A percentile compares a stretch with the other conserved stretches of the same genome.
Evolutionary conservation across 1,140 invertebrate genomes (phyloP).

Genomic region (Sycobia sp.): DNA sequence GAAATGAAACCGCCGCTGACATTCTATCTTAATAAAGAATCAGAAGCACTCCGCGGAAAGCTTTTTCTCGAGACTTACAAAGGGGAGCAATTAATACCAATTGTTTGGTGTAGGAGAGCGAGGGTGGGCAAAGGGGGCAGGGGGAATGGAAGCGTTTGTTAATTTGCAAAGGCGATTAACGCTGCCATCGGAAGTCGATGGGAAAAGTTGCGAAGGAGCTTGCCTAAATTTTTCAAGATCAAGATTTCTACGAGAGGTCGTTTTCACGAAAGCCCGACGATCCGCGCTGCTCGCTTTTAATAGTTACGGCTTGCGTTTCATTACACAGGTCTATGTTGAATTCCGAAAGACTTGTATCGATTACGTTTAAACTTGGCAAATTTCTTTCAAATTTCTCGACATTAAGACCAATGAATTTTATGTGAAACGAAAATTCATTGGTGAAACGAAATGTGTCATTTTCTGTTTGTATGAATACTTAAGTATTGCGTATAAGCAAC

Average conservation of each 20-base stretch:
- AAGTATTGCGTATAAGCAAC: too few species aligned
- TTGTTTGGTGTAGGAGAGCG: slow-evolving; percentile 17
- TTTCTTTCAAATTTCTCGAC: too few species aligned
- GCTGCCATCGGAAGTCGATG: not conserved
- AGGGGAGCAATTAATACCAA: slow-evolving; percentile 48
- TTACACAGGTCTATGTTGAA: too few species aligned
- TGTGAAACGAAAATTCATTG: too few species aligned
- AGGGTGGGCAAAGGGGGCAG: not conserved
- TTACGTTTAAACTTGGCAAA: too few species aligned
- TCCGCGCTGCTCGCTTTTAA: too few species aligned
- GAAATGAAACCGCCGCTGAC: slow-evolving; percentile 55
- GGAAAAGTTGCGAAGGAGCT: not conserved
- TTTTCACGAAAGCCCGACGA: too few species aligned
- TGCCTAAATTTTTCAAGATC: slow-evolving; percentile 15
- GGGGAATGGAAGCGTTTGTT: not conserved
- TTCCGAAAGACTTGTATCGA: too few species aligned
- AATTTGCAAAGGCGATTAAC: slow-evolving; percentile 29
- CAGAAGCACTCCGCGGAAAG: slow-evolving; percentile 41
- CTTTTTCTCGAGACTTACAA: slow-evolving; percentile 29
- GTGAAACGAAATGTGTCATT: too few species aligned
- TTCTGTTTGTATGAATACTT: too few species aligned
- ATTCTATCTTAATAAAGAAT: slow-evolving; percentile 60
- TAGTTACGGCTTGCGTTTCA: too few species aligned
- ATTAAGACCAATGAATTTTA: too few species aligned
- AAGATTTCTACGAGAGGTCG: not conserved